Base-by-base conservation (phyloP, 2,888 invertebrate species). In the Anthophora plumipes region DNA sequence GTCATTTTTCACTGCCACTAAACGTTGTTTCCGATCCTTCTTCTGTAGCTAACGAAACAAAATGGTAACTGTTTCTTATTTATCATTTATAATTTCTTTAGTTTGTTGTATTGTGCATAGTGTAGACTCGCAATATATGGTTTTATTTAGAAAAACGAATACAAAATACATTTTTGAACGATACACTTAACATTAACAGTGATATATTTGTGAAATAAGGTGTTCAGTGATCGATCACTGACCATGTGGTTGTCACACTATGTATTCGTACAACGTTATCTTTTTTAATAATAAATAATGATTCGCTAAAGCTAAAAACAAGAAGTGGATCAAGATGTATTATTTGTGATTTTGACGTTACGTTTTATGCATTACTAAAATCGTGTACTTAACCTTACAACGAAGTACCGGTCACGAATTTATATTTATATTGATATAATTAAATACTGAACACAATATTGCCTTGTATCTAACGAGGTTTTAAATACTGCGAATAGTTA, bases 61-160 rank as follows among this genome's bases (percentile, higher is more conserved):
- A 80, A 91, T 91, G 91, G 91, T 91, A 90, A 91, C 83, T 74
- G 37, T 37, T 20, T 43, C 39, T 72, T 82, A 74, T 80, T 86
- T 85, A 60, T 77, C 8, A 8, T 61, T 22, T 31, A 12, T 20
- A 71, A 76, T 79, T 78, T 0, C 7, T 14, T 37, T 14, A 64
- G 1, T 69, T 77, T 68, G 14, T n/a, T 14, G 20, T 12, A 73
- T 68, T 25, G 17, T 54, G n/a, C 17, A 1, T 7, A 37, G 20
- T 66, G 41, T 22, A 50, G 0, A 9, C 25, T 68, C 14, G 1
- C 25, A 6, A 41, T 52, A 50, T 17, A 43, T n/a, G 4, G 3
- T 46, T n/a, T n/a, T 22, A 14, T 43, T 0, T n/a, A n/a, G 4
- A n/a, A 37, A 11, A 12, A 46, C 0, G 31, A 63, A 0, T 0